Base-by-base conservation (phyloP, 2,888 invertebrate genomes). In the Eupithecia vulgata region DNA sequence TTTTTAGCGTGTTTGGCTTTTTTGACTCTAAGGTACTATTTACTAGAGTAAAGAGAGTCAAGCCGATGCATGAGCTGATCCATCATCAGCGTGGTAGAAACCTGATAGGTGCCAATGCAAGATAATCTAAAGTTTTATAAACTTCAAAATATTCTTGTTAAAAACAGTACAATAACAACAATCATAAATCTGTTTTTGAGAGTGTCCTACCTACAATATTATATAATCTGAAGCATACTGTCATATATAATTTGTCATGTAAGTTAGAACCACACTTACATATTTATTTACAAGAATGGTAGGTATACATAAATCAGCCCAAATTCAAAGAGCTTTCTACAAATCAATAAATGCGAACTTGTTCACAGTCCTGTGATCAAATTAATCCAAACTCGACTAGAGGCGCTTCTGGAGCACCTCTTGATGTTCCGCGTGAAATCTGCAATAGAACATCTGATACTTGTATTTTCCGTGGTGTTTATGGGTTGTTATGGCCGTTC, bases 291-390 rank as follows among this genome's bases (percentile, higher is more conserved):
- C 48, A 52, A 21, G 10, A n/a, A 52, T n/a, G n/a, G 10, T 12
- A 13, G 52, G 21, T 21, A 52, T 21, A 21, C 52, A 52, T 52
- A 57, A 57, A 25, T 10, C 57, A 57, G 57, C 57, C 13, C 57
- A 25, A 12, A 25, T 12, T 25, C 21, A 57, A 13, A 21, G 52
- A 52, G 21, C 52, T 52, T 52, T 21, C 52, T 52, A 52, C n/a
- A 52, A 21, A 52, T 21, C 52, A 21, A 52, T 52, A 52, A 52
- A 52, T 52, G 52, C 52, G 4, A 52, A 57, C 57, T 57, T 57
- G 25, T 12, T 57, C 52, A 57, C 57, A 57, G 57, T 57, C 57
- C 25, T 21, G 8, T n/a, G n/a, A 48, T 48, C n/a, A 57, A 57
- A 57, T 57, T 12, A 57, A 25, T 13, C 12, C 57, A 57, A 25